phyloP scores from a whole-genome alignment of 2,797 vertebrate species.

The Poecilia velifera region DNA sequence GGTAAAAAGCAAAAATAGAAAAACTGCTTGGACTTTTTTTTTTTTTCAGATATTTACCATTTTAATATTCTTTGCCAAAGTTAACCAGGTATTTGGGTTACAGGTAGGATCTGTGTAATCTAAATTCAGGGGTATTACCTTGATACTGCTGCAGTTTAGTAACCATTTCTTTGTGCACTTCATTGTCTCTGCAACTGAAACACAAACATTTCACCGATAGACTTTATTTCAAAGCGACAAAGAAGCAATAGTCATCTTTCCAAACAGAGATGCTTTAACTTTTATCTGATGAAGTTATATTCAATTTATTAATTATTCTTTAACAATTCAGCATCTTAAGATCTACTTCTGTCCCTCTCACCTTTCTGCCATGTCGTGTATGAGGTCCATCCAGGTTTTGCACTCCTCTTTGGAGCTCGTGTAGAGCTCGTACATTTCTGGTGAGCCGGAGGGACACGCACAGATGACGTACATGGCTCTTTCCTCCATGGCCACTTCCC shows the following conservation, averaged over 20 bases:
- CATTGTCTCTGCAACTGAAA: conserved; percentile 82
- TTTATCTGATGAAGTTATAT: background rate
- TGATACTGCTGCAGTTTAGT: conserved; percentile 80
- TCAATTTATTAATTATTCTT: background rate
- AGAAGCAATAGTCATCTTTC: background rate
- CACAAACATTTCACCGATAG: background rate
- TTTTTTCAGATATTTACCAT: background rate
- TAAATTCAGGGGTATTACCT: conserved; percentile 76
- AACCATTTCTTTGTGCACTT: conserved; percentile 70
- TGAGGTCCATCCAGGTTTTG: conserved; percentile 84
- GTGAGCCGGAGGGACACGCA: conserved; percentile 78
- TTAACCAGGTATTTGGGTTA: background rate
- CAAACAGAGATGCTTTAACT: background rate
- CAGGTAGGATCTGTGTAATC: background rate
- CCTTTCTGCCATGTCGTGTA: conserved; percentile 88
- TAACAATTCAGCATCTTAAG: background rate
- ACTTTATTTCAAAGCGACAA: background rate
- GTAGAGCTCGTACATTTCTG: conserved; percentile 94
- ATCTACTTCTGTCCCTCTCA: conserved; percentile 53
- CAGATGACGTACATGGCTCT: conserved; percentile 93
- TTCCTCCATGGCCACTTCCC: conserved; percentile 91
- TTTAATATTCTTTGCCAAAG: background rate
- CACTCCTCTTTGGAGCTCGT: conserved; percentile 87
- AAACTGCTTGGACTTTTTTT: background rate
- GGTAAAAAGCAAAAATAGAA: background rate